Evolutionary conservation across 2,797 vertebrate species (phyloP).

Genomic region (Buceros bicornis): DNA sequence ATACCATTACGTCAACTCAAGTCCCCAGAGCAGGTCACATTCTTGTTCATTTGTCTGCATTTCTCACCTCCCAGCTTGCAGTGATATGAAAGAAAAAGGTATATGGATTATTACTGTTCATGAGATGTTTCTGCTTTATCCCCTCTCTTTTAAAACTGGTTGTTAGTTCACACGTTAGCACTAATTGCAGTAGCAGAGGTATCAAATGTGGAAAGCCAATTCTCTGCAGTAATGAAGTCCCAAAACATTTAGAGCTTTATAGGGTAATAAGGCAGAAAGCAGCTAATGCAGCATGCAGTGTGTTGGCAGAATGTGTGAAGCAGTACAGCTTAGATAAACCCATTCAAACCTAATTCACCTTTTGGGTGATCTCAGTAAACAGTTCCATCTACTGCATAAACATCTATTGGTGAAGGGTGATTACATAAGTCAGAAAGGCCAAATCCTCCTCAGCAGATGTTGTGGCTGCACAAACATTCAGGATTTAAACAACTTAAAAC

Average conservation of each 20-base stretch:
- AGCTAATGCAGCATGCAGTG: slow-evolving; percentile 20
- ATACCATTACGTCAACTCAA: background rate
- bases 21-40: background rate
- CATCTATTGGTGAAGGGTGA: background rate
- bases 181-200: slow-evolving; percentile 41
- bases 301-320: background rate
- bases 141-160: background rate
- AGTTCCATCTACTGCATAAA: slow-evolving; percentile 9
- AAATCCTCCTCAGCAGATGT: background rate
- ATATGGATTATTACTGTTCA: background rate
- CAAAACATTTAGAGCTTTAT: slow-evolving; percentile 35
- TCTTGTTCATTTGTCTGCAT: background rate
- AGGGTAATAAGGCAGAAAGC: slow-evolving; percentile 48
- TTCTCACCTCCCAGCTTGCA: background rate
- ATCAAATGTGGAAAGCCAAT: slow-evolving; percentile 44
- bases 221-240: background rate
- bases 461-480: background rate
- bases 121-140: slow-evolving; percentile 2
- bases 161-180: slow-evolving; percentile 35
- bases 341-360: slow-evolving; percentile 35
- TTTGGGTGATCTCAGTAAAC: background rate
- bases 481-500: background rate
- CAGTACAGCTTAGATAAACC: background rate
- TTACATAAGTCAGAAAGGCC: background rate
- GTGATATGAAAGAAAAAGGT: background rate